Evolutionary conservation across 2,113 vertebrate species (phyloP).

Genomic region (Crotalus horridus): DNA sequence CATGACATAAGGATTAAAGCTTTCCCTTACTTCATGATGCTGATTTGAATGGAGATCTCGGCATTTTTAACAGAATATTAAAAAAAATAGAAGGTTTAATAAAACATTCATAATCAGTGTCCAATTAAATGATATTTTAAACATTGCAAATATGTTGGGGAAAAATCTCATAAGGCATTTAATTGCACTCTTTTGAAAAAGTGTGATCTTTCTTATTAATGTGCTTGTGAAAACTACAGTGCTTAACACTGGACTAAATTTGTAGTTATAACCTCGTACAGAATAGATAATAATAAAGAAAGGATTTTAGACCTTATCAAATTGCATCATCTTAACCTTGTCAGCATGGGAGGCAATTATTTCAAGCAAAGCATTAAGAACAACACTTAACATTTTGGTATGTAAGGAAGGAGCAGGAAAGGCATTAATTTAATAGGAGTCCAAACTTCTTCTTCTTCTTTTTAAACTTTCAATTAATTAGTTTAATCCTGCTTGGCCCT

Average conservation of each 20-base stretch:
- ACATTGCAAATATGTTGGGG: not conserved
- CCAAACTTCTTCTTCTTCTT: not conserved
- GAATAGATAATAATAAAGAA: not conserved
- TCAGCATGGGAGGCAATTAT: constrained; percentile 55
- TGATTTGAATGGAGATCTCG: not conserved
- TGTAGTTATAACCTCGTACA: constrained; percentile 15
- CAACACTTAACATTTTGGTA: constrained; percentile 16
- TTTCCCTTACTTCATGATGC: not conserved
- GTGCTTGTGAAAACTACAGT: not conserved
- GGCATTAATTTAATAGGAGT: not conserved
- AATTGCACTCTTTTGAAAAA: not conserved
- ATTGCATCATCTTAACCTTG: constrained; percentile 43
- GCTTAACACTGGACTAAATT: constrained; percentile 9
- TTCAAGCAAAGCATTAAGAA: constrained; percentile 39
- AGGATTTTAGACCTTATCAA: constrained; percentile 1
- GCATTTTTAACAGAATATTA: not conserved
- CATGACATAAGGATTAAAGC: not conserved
- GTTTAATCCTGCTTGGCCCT: constrained; percentile 13
- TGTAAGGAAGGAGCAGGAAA: not conserved
- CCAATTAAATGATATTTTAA: constrained; percentile 12
- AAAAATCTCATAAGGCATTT: not conserved
- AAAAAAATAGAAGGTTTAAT: not conserved
- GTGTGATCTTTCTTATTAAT: not conserved
- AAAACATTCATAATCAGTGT: not conserved
- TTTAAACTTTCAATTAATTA: constrained; percentile 2